Evolutionary conservation across 1,140 invertebrate genomes (phyloP), one percentile per base, ranked within the genome.

Genomic region (Teleogryllus occipitalis): DNA sequence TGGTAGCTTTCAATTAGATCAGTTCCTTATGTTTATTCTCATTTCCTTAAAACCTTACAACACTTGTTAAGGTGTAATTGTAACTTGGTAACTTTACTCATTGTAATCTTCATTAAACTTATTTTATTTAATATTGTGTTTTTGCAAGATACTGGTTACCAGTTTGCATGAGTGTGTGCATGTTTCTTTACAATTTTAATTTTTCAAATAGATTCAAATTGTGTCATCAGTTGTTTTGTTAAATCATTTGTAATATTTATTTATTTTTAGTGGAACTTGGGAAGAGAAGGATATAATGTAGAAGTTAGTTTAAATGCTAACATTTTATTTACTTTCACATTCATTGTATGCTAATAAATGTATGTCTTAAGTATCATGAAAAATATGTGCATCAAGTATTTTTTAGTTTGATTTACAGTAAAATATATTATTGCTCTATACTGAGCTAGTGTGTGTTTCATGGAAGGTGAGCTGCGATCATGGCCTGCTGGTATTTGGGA

Each of bases 211-310:
- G 54, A 65, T 1, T 65, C 10, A 65, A 65, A 65, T 65, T 65
- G 10, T 65, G 54, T 65, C 54, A 39, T 65, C 54, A 18, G 18
- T 65, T 65, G 54, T 65, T 65, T 14, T 14, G 54, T 65, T 65
- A 18, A 14, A 65, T 18, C 54, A 65, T 65, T 65, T 65, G 54
- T 65, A 65, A 65, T 65, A 65, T 65, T 65, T 65, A 65, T 65
- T 65, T 65, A 65, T 65, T 65, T 65, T 18, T 65, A 14, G 18
- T 18, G 54, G 54, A 65, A 65, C 54, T 65, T 39, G 54, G 54
- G 54, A 65, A 65, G 54, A 65, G 54, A 65, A 65, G 54, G 18
- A 65, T 65, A 65, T 65, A 65, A 65, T 65, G 54, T 65, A 65
- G 54, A 39, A 39, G 10, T 65, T 65, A 65, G 10, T 10, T 65